Evolutionary conservation across 2,797 vertebrate species (phyloP), one percentile per base, ranked within the genome.

Genomic region (Paguma larvata): DNA sequence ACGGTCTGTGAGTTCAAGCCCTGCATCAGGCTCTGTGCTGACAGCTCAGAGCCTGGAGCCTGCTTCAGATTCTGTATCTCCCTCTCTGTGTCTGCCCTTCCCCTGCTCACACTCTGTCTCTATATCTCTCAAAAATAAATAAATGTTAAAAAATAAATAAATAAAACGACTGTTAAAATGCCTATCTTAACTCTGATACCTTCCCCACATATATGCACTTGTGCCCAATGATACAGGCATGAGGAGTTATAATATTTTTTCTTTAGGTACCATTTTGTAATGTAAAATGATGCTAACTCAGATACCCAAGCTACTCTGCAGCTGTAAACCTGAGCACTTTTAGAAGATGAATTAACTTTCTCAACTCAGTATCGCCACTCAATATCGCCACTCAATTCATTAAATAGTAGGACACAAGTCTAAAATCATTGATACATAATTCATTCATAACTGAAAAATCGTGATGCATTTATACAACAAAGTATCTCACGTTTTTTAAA

Each of bases 381-480:
- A 38, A 25, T 94, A 38, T n/a, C 65, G 1, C 16, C 6, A 10
- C 34, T 89, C 9, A 4, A 2, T 38, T 67, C 82, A 53, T 82
- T 93, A 95, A 85, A 30, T 78, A 91, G 7, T 25, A 78, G 21
- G 25, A 12, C 21, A 56, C 3, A 51, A 25, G 19, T 82, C 38
- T 89, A 46, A 88, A 34, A 62, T 88, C 34, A 82, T 4, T 92
- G 73, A 13, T 89, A 73, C 2, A 3, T 6, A 79, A 38, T 70
- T 85, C 27, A 94, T 63, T 73, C 65, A 65, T 25, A 63, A 68
- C 19, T 62, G 18, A 94, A 63, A 91, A 89, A 80, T 96, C 80
- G 70, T 44, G 62, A 44, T 75, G 18, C 14, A 78, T n/a, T 87
- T 75, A 72, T 44, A 68, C 91, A 32, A 51, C 12, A 62, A 51